Conservation (phyloP, 2,797 vertebrate genomes). For the Phalloptychus januarius region DNA sequence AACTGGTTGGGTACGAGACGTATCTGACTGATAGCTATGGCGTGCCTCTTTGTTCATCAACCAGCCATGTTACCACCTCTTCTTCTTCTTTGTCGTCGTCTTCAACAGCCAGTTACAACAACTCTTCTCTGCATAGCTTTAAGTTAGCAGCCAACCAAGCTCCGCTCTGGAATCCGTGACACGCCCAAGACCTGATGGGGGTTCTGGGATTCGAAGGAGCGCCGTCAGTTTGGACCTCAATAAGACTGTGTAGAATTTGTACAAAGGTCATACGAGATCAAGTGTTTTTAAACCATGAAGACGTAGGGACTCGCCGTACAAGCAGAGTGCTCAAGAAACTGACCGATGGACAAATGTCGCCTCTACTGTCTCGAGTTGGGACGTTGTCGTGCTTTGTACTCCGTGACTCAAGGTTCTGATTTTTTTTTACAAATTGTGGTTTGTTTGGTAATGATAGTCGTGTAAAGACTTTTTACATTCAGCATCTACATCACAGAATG, state of each 20-base stretch:
- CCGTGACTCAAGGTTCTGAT: constrained; percentile 40
- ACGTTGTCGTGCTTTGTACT: constrained; percentile 54
- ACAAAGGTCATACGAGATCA: constrained; percentile 36
- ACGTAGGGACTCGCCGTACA: constrained; percentile 31
- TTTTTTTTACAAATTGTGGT: constrained; percentile 30
- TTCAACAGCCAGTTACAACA: constrained; percentile 66
- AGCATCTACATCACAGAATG: constrained; percentile 53
- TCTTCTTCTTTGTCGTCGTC: constrained; percentile 11
- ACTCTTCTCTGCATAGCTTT: constrained; percentile 76
- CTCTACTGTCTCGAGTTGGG: constrained; percentile 69
- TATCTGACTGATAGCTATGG: constrained; percentile 57
- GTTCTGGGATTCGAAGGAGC: constrained; percentile 24
- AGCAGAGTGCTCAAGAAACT: constrained; percentile 48
- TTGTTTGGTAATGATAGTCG: constrained; percentile 26
- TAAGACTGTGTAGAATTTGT: constrained; percentile 56
- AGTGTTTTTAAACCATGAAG: constrained; percentile 45
- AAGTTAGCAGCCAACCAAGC: constrained; percentile 65
- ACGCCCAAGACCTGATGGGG: constrained; percentile 66
- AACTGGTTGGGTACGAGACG: constrained; percentile 55
- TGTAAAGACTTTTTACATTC: constrained; percentile 38
- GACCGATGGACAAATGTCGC: constrained; percentile 57
- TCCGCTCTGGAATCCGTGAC: constrained; percentile 52
- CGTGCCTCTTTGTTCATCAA: constrained; percentile 65
- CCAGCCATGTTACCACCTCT: constrained; percentile 62
- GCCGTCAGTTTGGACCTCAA: constrained; percentile 35